These are phyloP conservation scores for Zaprionus bogoriensis DNA, from an alignment of 2,888 invertebrate species.

Conservation along the genomic window DNA sequence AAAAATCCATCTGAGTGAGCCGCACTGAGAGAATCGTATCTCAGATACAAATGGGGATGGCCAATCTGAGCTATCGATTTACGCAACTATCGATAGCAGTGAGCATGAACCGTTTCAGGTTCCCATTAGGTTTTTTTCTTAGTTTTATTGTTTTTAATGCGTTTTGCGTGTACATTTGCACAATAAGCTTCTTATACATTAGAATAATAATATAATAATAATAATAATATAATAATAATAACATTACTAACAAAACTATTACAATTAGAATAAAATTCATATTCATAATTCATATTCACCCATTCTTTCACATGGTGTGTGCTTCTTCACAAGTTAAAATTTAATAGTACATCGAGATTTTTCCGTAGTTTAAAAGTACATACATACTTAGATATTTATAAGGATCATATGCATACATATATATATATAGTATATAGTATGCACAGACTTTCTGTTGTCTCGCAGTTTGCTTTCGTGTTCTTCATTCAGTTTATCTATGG, in stretches of 20 bases:
- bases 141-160: conserved; percentile 72
- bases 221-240: conserved; percentile 72
- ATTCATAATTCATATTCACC: conserved; percentile 53
- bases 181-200: conserved; percentile 72
- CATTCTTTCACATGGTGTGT: conserved; percentile 41
- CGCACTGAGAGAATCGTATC: conserved; percentile 47
- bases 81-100: conserved; percentile 8
- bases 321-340: conserved; percentile 64
- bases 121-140: conserved; percentile 1
- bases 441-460: conserved; percentile 32
- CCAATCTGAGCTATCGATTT: conserved; percentile 9
- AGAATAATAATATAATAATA: conserved; percentile 49
- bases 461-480: conserved; percentile 17
- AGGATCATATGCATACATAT: conserved; percentile 44
- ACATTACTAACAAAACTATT: conserved; percentile 81
- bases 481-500: conserved; percentile 8
- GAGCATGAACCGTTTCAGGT: background rate
- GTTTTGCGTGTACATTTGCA: conserved; percentile 76
- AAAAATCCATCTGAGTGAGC: conserved; percentile 39
- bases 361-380: conserved; percentile 70
- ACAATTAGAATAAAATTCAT: conserved; percentile 75
- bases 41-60: conserved; percentile 52
- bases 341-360: conserved; percentile 77
- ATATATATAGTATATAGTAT: conserved; percentile 23
- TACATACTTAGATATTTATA: conserved; percentile 50